Conservation (phyloP, 2,113 vertebrate species). For the Perognathus longimembris region DNA sequence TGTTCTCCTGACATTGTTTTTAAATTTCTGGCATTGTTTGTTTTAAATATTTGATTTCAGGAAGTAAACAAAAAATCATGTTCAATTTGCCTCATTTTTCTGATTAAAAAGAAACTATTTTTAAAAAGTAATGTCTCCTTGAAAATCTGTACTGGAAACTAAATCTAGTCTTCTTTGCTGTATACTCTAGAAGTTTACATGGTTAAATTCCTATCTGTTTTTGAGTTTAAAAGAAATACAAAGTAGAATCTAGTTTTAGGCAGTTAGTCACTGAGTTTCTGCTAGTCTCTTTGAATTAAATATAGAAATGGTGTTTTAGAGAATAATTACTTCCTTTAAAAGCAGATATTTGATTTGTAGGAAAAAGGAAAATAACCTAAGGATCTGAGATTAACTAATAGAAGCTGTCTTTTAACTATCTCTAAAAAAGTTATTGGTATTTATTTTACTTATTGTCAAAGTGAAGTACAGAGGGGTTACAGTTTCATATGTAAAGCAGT, state of each 20-base stretch:
- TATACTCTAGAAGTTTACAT: conserved; percentile 12
- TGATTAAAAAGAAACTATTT: not conserved
- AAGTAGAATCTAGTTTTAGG: conserved; percentile 21
- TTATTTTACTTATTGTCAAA: not conserved
- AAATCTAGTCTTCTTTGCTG: not conserved
- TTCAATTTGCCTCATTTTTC: not conserved
- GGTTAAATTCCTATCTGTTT: not conserved
- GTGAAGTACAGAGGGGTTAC: no score
- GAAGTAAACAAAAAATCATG: conserved; percentile 63
- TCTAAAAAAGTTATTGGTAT: not conserved
- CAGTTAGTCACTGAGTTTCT: conserved; percentile 2
- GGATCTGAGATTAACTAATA: not conserved
- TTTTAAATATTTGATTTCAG: conserved; percentile 61
- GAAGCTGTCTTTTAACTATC: not conserved
- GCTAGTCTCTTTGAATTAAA: conserved; percentile 9
- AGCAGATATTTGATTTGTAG: not conserved
- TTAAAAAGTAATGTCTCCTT: conserved; percentile 40
- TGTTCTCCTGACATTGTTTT: not conserved
- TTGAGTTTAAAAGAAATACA: conserved; percentile 43
- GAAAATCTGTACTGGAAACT: not conserved
- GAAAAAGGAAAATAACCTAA: conserved; percentile 10
- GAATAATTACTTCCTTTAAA: conserved; percentile 46
- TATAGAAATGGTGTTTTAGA: not conserved
- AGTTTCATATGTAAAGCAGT: no score
- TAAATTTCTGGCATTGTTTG: not conserved